Conservation (phyloP, 2,113 vertebrate species). For the Hippopotamus amphibius region DNA sequence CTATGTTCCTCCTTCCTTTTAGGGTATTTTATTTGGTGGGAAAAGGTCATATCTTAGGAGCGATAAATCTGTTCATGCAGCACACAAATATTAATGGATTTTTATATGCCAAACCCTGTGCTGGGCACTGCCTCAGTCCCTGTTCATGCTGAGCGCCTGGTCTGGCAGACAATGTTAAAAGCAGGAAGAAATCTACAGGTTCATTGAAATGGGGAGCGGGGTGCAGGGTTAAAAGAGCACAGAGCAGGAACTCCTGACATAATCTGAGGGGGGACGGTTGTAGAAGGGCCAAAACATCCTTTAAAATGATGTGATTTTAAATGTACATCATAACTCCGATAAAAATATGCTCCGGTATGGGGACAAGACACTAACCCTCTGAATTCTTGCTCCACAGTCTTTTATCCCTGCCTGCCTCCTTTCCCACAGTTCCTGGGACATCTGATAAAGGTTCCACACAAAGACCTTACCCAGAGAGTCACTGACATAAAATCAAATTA, state of each 20-base stretch:
- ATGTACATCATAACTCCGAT: not conserved
- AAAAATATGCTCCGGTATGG: not conserved
- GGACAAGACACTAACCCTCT: not conserved
- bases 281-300: not conserved
- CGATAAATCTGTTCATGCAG: not conserved
- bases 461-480: not conserved
- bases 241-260: not conserved
- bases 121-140: not conserved
- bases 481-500: not conserved
- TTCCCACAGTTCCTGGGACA: not conserved
- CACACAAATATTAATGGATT: not conserved
- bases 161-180: not conserved
- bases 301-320: not conserved
- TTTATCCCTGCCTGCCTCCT: not conserved
- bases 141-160: fast-evolving
- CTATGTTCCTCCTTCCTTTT: not conserved
- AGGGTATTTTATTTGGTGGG: not conserved
- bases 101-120: not conserved
- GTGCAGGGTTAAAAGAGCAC: not conserved
- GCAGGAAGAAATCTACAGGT: not conserved
- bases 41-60: not conserved
- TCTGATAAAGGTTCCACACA: not conserved
- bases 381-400: not conserved
- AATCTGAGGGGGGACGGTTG: no score
- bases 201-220: not conserved